A percentile compares a stretch with the other conserved stretches of the same genome.
These are phyloP conservation scores for Exaiptasia diaphana DNA, from an alignment of 64 coral and sea anemone species.

Conservation along the genomic window DNA sequence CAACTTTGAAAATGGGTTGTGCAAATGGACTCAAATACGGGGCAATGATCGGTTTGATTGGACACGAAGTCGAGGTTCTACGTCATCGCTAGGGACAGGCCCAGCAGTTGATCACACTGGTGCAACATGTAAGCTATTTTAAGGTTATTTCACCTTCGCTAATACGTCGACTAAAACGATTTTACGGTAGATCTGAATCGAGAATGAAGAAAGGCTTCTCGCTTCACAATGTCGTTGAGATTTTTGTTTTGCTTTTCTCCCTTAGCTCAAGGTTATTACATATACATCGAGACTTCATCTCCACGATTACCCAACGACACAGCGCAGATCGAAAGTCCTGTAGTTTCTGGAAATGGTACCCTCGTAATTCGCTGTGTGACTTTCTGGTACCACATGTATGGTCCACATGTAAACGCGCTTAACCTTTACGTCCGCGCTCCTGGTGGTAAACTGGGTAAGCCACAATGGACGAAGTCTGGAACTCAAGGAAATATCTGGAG, in stretches of 20 bases:
- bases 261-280: conserved; percentile 76
- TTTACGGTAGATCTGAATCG: background rate
- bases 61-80: conserved; percentile 79
- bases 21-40: conserved; percentile 49
- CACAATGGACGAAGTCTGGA: conserved; percentile 69
- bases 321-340: conserved; percentile 61
- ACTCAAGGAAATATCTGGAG: conserved; percentile 83
- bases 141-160: background rate
- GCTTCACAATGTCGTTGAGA: background rate
- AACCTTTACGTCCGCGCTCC: conserved; percentile 61
- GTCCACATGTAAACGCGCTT: conserved; percentile 78
- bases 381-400: conserved; percentile 99
- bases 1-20: conserved; percentile 79
- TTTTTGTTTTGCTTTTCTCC: background rate
- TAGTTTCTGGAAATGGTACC: conserved; percentile 61
- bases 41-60: conserved; percentile 66
- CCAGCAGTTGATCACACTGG: conserved; percentile 73
- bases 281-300: conserved; percentile 82
- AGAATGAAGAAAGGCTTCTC: no score
- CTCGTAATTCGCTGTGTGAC: conserved; percentile 56
- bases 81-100: conserved; percentile 68
- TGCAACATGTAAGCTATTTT: conserved; percentile 54
- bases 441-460: conserved; percentile 39
- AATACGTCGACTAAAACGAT: background rate
- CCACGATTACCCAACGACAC: conserved; percentile 81